Evolutionary conservation across 2,797 vertebrate species (phyloP).

Genomic region (Takifugu ocellatus): DNA sequence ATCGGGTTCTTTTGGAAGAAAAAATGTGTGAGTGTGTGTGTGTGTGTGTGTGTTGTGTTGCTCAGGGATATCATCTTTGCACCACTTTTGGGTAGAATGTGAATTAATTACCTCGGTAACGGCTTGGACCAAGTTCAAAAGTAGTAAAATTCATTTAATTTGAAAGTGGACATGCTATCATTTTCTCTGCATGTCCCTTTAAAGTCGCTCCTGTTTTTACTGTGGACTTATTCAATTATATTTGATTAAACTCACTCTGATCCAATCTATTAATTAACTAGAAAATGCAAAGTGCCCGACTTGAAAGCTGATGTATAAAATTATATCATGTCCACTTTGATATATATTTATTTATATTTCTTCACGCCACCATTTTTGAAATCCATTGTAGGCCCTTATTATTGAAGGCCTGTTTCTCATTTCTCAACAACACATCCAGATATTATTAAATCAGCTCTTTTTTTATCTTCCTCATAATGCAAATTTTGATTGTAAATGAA

Average conservation of each 20-base stretch:
- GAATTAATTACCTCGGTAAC: slow-evolving; percentile 75
- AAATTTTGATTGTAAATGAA: slow-evolving; percentile 55
- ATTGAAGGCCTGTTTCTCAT: slow-evolving; percentile 38
- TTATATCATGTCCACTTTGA: slow-evolving; percentile 77
- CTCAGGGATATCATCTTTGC: slow-evolving; percentile 64
- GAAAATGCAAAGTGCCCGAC: slow-evolving; percentile 77
- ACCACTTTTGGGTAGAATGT: slow-evolving; percentile 71
- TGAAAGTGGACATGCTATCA: slow-evolving; percentile 83
- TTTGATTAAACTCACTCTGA: slow-evolving; percentile 84
- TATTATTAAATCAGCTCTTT: slow-evolving; percentile 49
- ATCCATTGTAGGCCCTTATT: slow-evolving; percentile 48
- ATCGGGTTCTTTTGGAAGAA: slow-evolving; percentile 34
- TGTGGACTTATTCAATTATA: slow-evolving; percentile 83
- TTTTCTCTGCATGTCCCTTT: slow-evolving; percentile 75
- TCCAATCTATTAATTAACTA: slow-evolving; percentile 87
- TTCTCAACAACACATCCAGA: slow-evolving; percentile 26
- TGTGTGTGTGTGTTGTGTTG: slow-evolving; percentile 12
- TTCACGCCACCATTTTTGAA: slow-evolving; percentile 39
- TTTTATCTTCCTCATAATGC: slow-evolving; percentile 55
- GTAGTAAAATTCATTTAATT: slow-evolving; percentile 85
- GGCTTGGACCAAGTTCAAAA: slow-evolving; percentile 81
- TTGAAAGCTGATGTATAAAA: slow-evolving; percentile 78
- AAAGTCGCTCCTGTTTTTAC: slow-evolving; percentile 81
- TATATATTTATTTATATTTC: slow-evolving; percentile 71
- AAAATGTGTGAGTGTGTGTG: slow-evolving; percentile 11